Evolutionary conservation across 2,888 invertebrate species (phyloP).

Genomic region (Mythimna albipuncta): DNA sequence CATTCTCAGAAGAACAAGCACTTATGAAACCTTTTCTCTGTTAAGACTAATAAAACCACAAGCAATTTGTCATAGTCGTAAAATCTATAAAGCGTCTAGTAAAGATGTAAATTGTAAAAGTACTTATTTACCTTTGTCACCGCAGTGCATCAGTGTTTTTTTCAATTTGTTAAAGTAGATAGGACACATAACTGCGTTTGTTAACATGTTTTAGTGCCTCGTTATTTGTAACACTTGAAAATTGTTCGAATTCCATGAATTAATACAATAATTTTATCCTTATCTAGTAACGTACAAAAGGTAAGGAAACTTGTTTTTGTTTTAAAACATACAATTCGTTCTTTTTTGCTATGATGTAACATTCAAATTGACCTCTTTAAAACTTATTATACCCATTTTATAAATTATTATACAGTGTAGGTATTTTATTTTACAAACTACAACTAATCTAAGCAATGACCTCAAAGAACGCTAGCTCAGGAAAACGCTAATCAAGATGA

Average conservation of each 20-base stretch:
- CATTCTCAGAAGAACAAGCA: constrained; percentile 19
- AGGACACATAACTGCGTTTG: constrained; percentile 61
- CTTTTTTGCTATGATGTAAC: not conserved
- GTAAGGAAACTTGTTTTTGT: not conserved
- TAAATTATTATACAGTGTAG: not conserved
- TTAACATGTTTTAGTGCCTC: constrained; percentile 31
- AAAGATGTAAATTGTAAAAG: constrained; percentile 8
- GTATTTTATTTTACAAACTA: not conserved
- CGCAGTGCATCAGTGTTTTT: constrained; percentile 48
- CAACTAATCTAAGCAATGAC: constrained; percentile 16
- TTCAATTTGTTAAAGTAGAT: constrained; percentile 61
- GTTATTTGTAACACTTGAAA: constrained; percentile 25
- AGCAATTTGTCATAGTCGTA: constrained; percentile 55
- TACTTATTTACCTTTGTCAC: constrained; percentile 32
- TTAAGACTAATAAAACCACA: constrained; percentile 31
- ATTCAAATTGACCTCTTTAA: not conserved
- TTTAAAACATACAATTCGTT: not conserved
- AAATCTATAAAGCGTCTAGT: constrained; percentile 29
- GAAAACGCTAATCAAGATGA: constrained; percentile 37
- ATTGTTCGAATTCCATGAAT: constrained; percentile 41
- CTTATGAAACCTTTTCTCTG: not conserved
- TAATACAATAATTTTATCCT: constrained; percentile 3
- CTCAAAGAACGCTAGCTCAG: constrained; percentile 11
- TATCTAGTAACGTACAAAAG: constrained; percentile 1
- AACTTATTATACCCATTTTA: not conserved